Conservation (phyloP, 2,888 invertebrate genomes). For the Mylabris sibirica region DNA sequence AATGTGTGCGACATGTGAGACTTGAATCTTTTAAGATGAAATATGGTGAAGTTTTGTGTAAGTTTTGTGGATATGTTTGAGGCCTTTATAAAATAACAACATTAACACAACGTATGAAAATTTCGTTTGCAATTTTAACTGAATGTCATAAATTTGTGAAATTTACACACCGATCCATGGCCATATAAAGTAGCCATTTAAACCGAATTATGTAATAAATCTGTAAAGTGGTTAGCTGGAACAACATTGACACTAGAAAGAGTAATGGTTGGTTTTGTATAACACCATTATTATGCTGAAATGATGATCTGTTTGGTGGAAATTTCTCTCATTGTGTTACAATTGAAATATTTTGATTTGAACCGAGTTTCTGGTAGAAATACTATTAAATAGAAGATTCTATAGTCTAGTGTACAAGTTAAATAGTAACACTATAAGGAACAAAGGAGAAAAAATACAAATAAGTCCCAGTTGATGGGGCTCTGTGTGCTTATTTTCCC, state of each 20-base stretch:
- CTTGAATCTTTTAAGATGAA: neutral
- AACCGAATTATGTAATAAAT: slow-evolving; percentile 20
- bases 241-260: slow-evolving; percentile 28
- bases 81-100: too few species aligned
- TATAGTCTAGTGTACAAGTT: too few species aligned
- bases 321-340: slow-evolving; percentile 16
- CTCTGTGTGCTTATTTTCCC: neutral
- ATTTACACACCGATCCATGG: neutral
- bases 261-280: slow-evolving; percentile 26
- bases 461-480: slow-evolving; percentile 21
- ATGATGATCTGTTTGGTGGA: slow-evolving; percentile 14
- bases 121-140: neutral
- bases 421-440: slow-evolving; percentile 2
- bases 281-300: slow-evolving; percentile 18
- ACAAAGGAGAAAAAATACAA: slow-evolving; percentile 16
- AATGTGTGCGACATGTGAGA: neutral
- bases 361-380: too few species aligned
- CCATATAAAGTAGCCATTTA: neutral
- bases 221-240: slow-evolving; percentile 22
- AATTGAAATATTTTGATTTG: slow-evolving; percentile 20
- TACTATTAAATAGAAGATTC: neutral
- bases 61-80: too few species aligned
- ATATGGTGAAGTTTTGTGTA: neutral
- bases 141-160: neutral
- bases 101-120: too few species aligned